phyloP scores from a whole-genome alignment of 2,113 vertebrate genomes.

The Erythrocercus mccallii region DNA sequence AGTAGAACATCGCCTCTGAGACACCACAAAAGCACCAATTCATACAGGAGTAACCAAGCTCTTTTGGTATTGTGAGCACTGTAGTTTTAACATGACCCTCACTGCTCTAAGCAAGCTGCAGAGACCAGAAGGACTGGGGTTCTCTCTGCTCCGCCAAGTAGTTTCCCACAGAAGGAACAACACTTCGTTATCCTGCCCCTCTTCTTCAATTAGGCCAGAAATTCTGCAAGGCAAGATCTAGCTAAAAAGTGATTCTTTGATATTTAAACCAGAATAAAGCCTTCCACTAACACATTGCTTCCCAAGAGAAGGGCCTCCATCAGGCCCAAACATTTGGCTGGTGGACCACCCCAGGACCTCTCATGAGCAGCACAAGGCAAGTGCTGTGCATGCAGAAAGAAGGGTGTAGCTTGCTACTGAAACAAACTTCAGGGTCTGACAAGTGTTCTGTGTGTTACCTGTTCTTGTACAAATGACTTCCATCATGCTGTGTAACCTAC shows the following conservation, averaged over 20 bases:
- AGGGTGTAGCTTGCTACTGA: background rate
- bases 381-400: accelerated
- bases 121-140: accelerated
- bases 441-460: background rate
- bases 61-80: accelerated
- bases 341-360: background rate
- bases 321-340: background rate
- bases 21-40: background rate
- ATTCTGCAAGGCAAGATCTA: background rate
- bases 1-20: background rate
- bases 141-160: background rate
- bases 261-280: background rate
- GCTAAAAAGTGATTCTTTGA: background rate
- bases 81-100: background rate
- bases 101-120: background rate
- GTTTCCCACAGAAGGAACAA: background rate
- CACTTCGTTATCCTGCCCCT: background rate
- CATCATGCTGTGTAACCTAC: background rate
- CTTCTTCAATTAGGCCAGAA: background rate
- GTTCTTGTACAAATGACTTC: background rate
- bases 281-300: accelerated
- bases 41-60: background rate
- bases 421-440: background rate
- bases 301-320: background rate
- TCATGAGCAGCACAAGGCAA: accelerated